Conservation (phyloP, 2,888 invertebrate species). For the Minunthozetes semirufus region DNA sequence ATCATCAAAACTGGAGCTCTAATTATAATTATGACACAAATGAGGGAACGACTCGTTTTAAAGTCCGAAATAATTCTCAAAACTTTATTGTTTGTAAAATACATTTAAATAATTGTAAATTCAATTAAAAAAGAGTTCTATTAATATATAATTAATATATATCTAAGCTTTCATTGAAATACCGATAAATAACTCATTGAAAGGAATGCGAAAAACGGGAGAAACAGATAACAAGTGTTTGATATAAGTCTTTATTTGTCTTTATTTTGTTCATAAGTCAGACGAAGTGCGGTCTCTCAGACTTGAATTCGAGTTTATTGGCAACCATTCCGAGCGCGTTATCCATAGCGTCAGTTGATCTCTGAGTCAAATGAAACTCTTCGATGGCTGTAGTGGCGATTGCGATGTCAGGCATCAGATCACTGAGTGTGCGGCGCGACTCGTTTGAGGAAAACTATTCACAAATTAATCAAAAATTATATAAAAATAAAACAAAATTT, state of each 20-base stretch:
- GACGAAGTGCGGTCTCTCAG: constrained; percentile 20
- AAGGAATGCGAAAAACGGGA: constrained; percentile 22
- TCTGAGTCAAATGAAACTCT: constrained; percentile 13
- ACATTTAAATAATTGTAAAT: background rate
- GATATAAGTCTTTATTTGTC: background rate
- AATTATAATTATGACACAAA: too few species aligned
- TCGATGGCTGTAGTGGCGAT: constrained; percentile 38
- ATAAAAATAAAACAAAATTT: background rate
- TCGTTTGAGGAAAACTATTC: constrained; percentile 35
- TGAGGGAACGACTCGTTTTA: background rate
- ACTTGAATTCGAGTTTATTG: background rate
- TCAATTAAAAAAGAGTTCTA: constrained; percentile 15
- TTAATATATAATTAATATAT: background rate
- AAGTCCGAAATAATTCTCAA: background rate
- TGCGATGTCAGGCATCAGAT: constrained; percentile 43
- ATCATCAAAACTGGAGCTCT: too few species aligned
- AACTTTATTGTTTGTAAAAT: background rate
- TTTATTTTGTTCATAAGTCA: background rate
- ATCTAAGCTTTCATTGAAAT: constrained; percentile 13
- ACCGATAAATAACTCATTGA: constrained; percentile 10
- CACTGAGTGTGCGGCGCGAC: constrained; percentile 40
- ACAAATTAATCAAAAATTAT: background rate
- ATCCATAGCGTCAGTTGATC: constrained; percentile 2
- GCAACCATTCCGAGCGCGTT: background rate
- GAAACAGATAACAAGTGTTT: background rate